These are phyloP conservation scores for Leptobrachium ailaonicum DNA, from an alignment of 2,113 vertebrate genomes.

Conservation along the genomic window DNA sequence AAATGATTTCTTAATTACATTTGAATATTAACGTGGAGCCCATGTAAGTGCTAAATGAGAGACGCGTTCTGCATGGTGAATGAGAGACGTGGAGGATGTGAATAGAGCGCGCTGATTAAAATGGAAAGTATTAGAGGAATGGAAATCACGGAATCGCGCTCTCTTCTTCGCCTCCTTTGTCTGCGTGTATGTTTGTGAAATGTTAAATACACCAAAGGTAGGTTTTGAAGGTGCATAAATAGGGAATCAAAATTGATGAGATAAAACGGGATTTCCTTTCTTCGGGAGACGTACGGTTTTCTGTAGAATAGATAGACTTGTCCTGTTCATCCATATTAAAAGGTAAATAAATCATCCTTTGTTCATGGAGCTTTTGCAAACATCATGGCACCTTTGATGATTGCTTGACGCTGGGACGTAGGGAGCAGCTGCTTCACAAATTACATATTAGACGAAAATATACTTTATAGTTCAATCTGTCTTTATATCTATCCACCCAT, in stretches of 20 bases:
- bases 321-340: neutral
- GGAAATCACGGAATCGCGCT: constrained; percentile 16
- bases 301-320: constrained; percentile 26
- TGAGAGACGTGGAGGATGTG: neutral
- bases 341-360: neutral
- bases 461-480: no score
- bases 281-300: constrained; percentile 13
- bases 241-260: constrained; percentile 30
- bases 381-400: constrained; percentile 6
- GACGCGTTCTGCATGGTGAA: constrained; percentile 36
- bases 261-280: constrained; percentile 28
- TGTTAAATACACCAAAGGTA: constrained; percentile 28
- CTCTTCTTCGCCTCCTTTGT: constrained; percentile 24
- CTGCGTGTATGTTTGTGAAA: constrained; percentile 34
- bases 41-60: constrained; percentile 33
- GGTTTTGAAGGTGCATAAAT: constrained; percentile 18
- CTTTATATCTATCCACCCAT: no score
- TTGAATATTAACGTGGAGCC: constrained; percentile 38
- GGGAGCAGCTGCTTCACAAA: no score
- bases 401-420: neutral
- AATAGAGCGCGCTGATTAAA: constrained; percentile 21
- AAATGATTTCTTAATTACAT: constrained; percentile 49
- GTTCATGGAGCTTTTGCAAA: neutral
- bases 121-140: neutral
- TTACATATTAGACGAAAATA: no score